Evolutionary conservation across 2,113 vertebrate species (phyloP).

Genomic region (Gavialis gangeticus): DNA sequence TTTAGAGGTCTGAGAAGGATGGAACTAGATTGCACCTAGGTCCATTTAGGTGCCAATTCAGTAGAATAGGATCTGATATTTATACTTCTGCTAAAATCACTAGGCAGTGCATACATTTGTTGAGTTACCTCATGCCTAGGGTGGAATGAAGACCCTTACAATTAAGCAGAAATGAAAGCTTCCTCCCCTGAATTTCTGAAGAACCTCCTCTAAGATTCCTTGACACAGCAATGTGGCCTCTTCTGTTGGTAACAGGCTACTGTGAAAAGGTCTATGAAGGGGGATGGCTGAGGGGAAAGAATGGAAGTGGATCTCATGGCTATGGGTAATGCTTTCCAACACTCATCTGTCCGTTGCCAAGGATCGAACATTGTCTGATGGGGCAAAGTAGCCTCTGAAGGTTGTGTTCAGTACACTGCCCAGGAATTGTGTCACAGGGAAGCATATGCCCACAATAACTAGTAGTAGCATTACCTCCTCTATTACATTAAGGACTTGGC

Average conservation of each 20-base stretch:
- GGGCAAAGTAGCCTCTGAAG: not conserved
- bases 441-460: not conserved
- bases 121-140: not conserved
- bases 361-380: not conserved
- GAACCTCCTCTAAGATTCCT: not conserved
- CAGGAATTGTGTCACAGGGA: not conserved
- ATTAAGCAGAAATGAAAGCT: not conserved
- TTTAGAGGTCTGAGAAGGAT: too few species aligned
- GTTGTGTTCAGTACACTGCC: not conserved
- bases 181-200: not conserved
- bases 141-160: not conserved
- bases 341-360: not conserved
- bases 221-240: not conserved
- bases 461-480: constrained; percentile 50
- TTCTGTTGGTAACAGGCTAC: not conserved
- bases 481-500: constrained; percentile 56
- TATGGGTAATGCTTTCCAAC: not conserved
- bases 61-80: too few species aligned
- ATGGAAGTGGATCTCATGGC: not conserved
- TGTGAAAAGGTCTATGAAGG: not conserved
- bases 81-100: not conserved
- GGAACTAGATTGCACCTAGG: not conserved
- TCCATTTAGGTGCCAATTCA: not conserved
- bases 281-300: not conserved
- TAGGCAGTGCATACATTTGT: not conserved